Percentiles rank a stretch among this genome's conserved stretches.
Evolutionary conservation across 2,797 vertebrate genomes (phyloP).

Genomic region (Chelmon rostratus): DNA sequence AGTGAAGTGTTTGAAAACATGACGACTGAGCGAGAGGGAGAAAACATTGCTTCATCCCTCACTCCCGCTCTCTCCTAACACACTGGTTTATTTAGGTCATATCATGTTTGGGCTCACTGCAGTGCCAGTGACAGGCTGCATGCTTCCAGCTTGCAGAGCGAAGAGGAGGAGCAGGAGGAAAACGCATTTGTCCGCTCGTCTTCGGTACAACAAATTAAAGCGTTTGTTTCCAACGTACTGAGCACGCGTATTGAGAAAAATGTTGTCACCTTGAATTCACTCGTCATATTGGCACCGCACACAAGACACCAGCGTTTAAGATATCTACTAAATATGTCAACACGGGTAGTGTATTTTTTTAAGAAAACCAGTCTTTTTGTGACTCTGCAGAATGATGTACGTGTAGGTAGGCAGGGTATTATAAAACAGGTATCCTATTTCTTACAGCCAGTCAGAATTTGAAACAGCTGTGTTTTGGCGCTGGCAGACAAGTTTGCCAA

Average conservation of each 20-base stretch:
- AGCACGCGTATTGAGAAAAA: background rate
- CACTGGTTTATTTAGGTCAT: conserved; percentile 84
- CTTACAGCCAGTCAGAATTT: background rate
- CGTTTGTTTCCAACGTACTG: conserved; percentile 1
- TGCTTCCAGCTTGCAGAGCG: conserved; percentile 63
- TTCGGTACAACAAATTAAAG: conserved; percentile 18
- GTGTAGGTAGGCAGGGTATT: background rate
- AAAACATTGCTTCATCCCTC: conserved; percentile 57
- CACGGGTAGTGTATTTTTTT: background rate
- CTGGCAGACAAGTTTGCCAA: conserved; percentile 12
- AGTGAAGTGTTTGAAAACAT: conserved; percentile 63
- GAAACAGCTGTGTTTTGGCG: conserved; percentile 23
- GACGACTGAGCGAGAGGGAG: conserved; percentile 43
- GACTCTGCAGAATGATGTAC: background rate
- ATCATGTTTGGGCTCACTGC: conserved; percentile 78
- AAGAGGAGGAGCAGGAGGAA: conserved; percentile 49
- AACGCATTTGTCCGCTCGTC: conserved; percentile 48
- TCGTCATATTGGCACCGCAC: background rate
- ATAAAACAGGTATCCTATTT: conserved; percentile 8
- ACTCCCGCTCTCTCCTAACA: conserved; percentile 39
- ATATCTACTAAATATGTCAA: background rate
- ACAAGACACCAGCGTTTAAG: background rate
- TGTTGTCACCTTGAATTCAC: background rate
- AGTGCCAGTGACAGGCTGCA: conserved; percentile 73
- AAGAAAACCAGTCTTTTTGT: background rate